Evolutionary conservation across 2,113 vertebrate genomes (phyloP), one percentile per base, ranked within the genome.

Genomic region (Gnathochromis pfefferi): DNA sequence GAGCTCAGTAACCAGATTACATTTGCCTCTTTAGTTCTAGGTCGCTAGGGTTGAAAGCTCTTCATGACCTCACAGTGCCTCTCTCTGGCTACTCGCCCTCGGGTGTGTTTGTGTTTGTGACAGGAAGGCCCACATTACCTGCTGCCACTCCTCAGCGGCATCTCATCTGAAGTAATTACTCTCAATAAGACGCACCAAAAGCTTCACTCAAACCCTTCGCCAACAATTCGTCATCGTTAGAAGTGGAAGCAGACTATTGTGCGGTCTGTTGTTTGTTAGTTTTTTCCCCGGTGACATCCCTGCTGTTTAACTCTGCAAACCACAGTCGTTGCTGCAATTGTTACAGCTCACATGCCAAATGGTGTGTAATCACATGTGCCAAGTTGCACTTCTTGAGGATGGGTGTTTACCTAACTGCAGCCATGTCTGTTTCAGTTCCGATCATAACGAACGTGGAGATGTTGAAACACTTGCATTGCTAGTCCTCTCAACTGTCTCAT

Each of bases 381-480:
- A 65, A 55, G 86, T 84, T 88, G 86, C 81, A 85, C 84, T 87
- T 88, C 78, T 7, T 51, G 84, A 88, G 78, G 57, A 87, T 19
- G 85, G 68, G 78, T 89, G 84, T 92, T 87, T 84, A 47, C 87
- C 82, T 5, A 85, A 90, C 90, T 80, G n/a, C 93, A 90, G 65
- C 16, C 45, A 21, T 83, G 88, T 88, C 83, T 88, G 58, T 63
- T 85, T 58, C 70, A 33, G 35, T 80, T 87, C 68, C 5, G 5
- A 73, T 86, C 55, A 45, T 19, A 83, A 81, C 81, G 73, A 84
- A 83, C 63, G 16, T 10, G 35, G 83, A 82, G 73, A 91, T 90
- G 89, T 78, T 63, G 86, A 91, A 88, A 86, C 49, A 11, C 38
- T 84, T 10, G 75, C 35, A n/a, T 86, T 53, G 65, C 60, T 65